Percentiles rank a stretch among this genome's conserved stretches.
Evolutionary conservation across 2,888 invertebrate species (phyloP).

Genomic region (Hirtodrosophila histrioides): DNA sequence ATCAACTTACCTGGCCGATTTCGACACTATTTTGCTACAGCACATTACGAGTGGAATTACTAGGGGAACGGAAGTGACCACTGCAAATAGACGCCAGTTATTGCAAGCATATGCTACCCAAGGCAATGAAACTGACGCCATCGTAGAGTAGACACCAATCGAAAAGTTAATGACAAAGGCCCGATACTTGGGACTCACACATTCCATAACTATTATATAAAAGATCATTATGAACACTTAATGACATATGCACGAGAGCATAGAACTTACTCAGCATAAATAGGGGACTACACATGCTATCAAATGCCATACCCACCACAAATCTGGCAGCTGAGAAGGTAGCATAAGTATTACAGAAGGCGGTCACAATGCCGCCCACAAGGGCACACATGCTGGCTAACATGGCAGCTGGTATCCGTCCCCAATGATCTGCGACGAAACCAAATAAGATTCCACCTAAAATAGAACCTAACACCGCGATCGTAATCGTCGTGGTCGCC

Average conservation of each 20-base stretch:
- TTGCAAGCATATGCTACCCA: constrained; percentile 92
- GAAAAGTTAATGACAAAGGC: constrained; percentile 95
- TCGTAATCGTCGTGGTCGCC: constrained; percentile 90
- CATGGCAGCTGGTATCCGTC: constrained; percentile 91
- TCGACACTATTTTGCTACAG: constrained; percentile 88
- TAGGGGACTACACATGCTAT: constrained; percentile 95
- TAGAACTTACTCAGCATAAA: constrained; percentile 90
- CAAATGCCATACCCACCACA: constrained; percentile 92
- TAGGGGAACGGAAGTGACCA: constrained; percentile 91
- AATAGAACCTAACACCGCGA: constrained; percentile 93
- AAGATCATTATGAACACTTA: not conserved
- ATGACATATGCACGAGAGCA: not conserved
- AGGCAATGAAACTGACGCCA: constrained; percentile 90
- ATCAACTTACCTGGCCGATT: constrained; percentile 89
- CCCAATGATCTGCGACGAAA: constrained; percentile 92
- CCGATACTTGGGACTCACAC: constrained; percentile 93
- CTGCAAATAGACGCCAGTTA: constrained; percentile 90
- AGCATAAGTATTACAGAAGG: constrained; percentile 89
- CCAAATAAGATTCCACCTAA: constrained; percentile 92
- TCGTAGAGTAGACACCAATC: constrained; percentile 92
- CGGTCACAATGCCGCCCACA: constrained; percentile 88
- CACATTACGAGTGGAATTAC: constrained; percentile 88
- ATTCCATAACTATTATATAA: constrained; percentile 88
- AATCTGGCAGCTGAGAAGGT: constrained; percentile 91
- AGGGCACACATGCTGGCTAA: constrained; percentile 90